Conservation (phyloP, 2,113 vertebrate species). For the Lasiurus borealis region DNA sequence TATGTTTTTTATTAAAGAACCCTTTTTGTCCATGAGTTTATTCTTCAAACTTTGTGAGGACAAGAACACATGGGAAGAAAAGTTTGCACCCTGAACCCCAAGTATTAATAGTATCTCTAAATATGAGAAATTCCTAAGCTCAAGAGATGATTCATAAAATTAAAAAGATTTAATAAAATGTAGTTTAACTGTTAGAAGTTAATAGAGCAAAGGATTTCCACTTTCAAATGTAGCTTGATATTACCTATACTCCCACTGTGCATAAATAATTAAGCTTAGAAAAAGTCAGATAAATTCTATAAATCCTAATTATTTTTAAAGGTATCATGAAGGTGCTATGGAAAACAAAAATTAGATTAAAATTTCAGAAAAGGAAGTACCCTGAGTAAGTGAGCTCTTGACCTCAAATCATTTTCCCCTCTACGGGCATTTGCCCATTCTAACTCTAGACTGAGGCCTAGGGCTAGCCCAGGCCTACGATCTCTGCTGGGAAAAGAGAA, state of each 20-base stretch:
- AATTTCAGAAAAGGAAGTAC: neutral
- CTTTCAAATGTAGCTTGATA: neutral
- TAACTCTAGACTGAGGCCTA: neutral
- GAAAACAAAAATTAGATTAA: neutral
- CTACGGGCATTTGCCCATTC: neutral
- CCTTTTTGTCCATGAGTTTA: too few species aligned
- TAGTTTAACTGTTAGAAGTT: neutral
- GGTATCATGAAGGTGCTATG: neutral
- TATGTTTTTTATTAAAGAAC: too few species aligned
- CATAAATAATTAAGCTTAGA: neutral
- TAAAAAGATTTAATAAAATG: slow-evolving; percentile 1
- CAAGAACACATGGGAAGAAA: too few species aligned
- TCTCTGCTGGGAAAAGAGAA: neutral
- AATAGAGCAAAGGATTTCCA: neutral
- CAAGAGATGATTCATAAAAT: neutral
- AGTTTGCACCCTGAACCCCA: too few species aligned
- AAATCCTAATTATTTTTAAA: slow-evolving; percentile 36
- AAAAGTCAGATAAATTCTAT: neutral
- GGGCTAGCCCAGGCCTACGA: neutral
- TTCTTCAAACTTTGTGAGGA: too few species aligned
- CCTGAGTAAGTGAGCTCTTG: neutral
- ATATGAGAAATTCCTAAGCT: neutral
- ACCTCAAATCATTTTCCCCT: neutral
- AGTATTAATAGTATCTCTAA: neutral
- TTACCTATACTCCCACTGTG: neutral